Evolutionary conservation across 2,797 vertebrate genomes (phyloP).

Genomic region (Strix occidentalis): DNA sequence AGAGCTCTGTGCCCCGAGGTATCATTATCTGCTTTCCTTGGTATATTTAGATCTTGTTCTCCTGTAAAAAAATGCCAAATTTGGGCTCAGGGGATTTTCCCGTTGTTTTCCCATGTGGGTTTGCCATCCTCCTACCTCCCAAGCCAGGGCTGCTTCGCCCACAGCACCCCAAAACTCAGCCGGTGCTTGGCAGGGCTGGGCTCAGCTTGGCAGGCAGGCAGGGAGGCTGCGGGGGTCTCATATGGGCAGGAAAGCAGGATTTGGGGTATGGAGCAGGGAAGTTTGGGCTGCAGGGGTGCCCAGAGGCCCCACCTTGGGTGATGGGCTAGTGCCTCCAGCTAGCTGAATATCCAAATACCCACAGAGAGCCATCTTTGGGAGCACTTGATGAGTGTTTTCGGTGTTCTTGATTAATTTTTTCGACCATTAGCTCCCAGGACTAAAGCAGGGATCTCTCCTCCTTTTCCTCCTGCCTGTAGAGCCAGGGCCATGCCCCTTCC

Average conservation of each 20-base stretch:
- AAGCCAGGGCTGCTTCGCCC: accelerated
- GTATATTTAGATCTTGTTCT: not conserved
- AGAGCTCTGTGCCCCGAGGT: accelerated
- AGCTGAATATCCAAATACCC: not conserved
- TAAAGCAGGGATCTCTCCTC: not conserved
- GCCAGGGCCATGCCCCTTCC: accelerated
- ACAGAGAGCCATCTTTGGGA: accelerated
- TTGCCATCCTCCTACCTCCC: not conserved
- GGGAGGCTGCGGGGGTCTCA: too few species aligned
- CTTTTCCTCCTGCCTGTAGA: not conserved
- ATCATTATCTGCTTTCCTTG: too few species aligned
- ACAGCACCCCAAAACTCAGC: not conserved
- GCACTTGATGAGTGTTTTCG: accelerated
- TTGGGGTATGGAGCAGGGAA: not conserved
- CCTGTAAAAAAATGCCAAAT: not conserved
- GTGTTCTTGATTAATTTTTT: not conserved
- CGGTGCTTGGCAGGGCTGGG: not conserved
- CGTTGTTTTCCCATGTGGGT: accelerated
- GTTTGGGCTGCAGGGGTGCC: not conserved
- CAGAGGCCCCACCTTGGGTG: too few species aligned
- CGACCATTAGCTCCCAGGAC: not conserved
- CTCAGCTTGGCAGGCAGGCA: not conserved
- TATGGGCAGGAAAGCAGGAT: accelerated
- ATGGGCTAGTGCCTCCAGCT: not conserved
- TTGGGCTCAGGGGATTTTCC: accelerated